These are phyloP conservation scores for Gonatopus flavifemur DNA, from an alignment of 1,140 invertebrate genomes.

Conservation along the genomic window DNA sequence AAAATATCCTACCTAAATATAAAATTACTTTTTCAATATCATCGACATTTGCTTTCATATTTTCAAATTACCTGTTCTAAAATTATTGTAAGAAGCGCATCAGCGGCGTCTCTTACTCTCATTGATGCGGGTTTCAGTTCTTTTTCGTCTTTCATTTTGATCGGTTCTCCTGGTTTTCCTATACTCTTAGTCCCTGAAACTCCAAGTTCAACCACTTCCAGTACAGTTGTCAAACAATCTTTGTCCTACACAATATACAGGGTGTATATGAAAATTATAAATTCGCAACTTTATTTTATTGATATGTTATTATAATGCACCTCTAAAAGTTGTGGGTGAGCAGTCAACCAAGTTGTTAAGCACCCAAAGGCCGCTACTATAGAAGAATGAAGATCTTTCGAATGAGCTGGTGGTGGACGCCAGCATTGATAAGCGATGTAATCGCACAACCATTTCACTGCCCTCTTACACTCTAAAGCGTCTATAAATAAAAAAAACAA, in stretches of 20 bases:
- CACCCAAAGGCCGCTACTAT: conserved; percentile 94
- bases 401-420: conserved; percentile 92
- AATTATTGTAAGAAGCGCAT: conserved; percentile 86
- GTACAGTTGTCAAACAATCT: conserved; percentile 86
- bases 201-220: conserved; percentile 96
- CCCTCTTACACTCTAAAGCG: conserved; percentile 83
- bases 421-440: conserved; percentile 96
- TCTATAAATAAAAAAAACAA: conserved; percentile 59
- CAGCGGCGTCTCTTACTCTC: conserved; percentile 93
- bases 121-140: conserved; percentile 94
- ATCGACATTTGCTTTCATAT: too few species aligned
- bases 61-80: conserved; percentile 77
- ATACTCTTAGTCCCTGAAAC: conserved; percentile 92
- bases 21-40: too few species aligned
- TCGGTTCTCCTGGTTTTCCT: conserved; percentile 83
- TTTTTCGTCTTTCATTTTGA: conserved; percentile 94
- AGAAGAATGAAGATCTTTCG: conserved; percentile 96
- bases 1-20: conserved; percentile 73
- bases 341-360: conserved; percentile 88
- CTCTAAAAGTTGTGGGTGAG: conserved; percentile 80
- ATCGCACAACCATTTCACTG: conserved; percentile 97
- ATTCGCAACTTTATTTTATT: background rate
- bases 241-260: conserved; percentile 71
- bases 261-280: conserved; percentile 5
- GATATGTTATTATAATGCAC: conserved; percentile 23